A percentile compares a stretch with the other conserved stretches of the same genome.
phyloP scores from a whole-genome alignment of 1,140 invertebrate genomes.

The Lycorma delicatula region DNA sequence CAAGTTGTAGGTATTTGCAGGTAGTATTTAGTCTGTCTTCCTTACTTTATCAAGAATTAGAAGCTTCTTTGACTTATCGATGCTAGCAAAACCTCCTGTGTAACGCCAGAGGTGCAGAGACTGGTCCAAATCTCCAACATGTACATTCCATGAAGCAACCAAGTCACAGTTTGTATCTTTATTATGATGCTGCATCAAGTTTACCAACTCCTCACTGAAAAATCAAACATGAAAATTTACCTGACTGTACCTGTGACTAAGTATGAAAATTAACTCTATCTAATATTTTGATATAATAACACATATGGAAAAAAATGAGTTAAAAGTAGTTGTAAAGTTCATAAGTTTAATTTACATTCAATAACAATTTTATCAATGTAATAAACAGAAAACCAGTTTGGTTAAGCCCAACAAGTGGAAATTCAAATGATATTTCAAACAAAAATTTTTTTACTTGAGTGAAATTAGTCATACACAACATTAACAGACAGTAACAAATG shows the following conservation, averaged over 20 bases:
- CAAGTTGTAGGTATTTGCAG: too few species aligned
- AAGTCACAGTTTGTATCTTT: conserved; percentile 60
- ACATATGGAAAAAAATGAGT: background rate
- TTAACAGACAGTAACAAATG: too few species aligned
- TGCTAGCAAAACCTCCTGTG: conserved; percentile 80
- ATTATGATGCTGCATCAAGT: conserved; percentile 66
- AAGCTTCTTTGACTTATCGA: conserved; percentile 67
- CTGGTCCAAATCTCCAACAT: conserved; percentile 96
- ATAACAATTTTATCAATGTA: too few species aligned
- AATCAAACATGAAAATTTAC: conserved; percentile 3
- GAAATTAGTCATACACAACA: too few species aligned
- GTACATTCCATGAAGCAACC: conserved; percentile 79
- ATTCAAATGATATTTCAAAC: too few species aligned
- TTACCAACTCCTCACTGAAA: conserved; percentile 69
- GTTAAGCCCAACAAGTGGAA: too few species aligned
- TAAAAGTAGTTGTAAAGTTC: too few species aligned
- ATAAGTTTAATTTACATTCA: too few species aligned
- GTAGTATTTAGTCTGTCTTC: background rate
- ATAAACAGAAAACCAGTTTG: too few species aligned
- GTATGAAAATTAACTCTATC: background rate
- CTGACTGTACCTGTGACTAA: background rate
- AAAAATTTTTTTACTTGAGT: too few species aligned
- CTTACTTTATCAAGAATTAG: conserved; percentile 63
- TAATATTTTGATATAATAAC: background rate
- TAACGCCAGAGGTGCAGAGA: conserved; percentile 92